Percentiles rank a stretch among this genome's conserved stretches.
phyloP scores from a whole-genome alignment of 2,888 invertebrate species.

The Orthonevra nobilis region DNA sequence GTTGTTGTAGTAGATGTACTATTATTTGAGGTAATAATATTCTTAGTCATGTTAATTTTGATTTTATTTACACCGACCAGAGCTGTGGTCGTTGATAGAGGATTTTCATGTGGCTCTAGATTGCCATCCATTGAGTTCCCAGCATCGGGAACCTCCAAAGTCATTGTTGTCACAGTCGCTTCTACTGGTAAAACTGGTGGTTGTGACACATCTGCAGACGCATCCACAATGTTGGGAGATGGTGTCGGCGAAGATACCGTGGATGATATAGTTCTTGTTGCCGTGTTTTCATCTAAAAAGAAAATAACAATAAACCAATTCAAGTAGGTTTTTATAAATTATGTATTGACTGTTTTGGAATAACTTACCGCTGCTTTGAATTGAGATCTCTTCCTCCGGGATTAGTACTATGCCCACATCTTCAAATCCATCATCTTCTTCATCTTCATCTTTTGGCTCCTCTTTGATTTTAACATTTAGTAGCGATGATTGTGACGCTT shows the following conservation, averaged over 20 bases:
- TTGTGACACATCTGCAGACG: conserved; percentile 79
- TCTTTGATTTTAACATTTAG: conserved; percentile 84
- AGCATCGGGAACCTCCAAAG: conserved; percentile 72
- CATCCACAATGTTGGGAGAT: conserved; percentile 77
- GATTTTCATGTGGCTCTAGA: conserved; percentile 84
- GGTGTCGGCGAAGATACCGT: conserved; percentile 74
- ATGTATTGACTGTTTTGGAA: background rate
- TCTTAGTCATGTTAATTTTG: conserved; percentile 91
- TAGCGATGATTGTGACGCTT: conserved; percentile 75
- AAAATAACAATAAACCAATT: background rate
- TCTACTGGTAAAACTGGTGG: conserved; percentile 68
- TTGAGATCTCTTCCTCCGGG: conserved; percentile 78
- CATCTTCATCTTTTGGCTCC: conserved; percentile 86
- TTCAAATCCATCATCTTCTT: conserved; percentile 79
- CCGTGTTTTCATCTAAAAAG: conserved; percentile 75
- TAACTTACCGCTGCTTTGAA: conserved; percentile 77
- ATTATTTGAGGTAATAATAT: conserved; percentile 81
- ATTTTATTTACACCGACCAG: conserved; percentile 83
- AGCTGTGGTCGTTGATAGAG: conserved; percentile 79
- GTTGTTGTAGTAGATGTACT: conserved; percentile 75
- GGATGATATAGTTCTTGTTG: conserved; percentile 76
- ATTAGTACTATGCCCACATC: conserved; percentile 79
- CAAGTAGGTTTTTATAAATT: background rate
- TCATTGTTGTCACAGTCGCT: conserved; percentile 40
- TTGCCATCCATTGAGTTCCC: conserved; percentile 87